Base-by-base conservation (phyloP, 2,113 vertebrate species). In the Misgurnus mizolepis region DNA sequence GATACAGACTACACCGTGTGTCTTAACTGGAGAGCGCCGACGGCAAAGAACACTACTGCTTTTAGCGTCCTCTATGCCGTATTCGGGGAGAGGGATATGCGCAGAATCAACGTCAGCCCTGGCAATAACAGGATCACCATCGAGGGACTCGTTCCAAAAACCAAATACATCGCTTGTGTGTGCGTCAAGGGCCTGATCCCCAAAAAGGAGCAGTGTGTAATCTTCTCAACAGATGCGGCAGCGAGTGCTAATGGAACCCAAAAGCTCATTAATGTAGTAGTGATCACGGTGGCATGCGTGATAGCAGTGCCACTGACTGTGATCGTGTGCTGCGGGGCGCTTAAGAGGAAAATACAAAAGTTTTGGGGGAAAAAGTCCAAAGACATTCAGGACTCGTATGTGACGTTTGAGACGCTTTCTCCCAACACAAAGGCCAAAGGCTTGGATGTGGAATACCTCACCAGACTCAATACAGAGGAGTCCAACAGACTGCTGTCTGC, bases 191-290 rank as follows among this genome's bases (percentile, higher is more conserved):
- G 96, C 6, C 88, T 96, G 67, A 94, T 95, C 80, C 98, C 97
- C 62, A 95, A 84, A 82, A 97, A 96, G 83, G 96, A 99, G 82
- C 96, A 99, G 79, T 99, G 98, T 55, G 92, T 97, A 79, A 96
- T 99, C 84, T 99, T 99, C 89, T 99, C 97, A 81, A 98, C 98
- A 0, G 94, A 98, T 0, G 95, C 96, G 88, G 95, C 94, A 22
- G 95, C 90, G 50, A 96, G 92, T 0, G 95, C 98, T 0, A 96
- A 94, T 64, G 95, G 94, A 69, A 98, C 96, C 2, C 98, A 99
- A 87, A 94, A 90, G 86, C 95, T 99, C 73, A 99, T 99, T 85
- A 99, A 99, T 0, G 93, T 95, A 41, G 97, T 99, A 47, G 98
- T 97, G 68, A 95, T 98, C 90, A 97, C 95, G 0, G 96, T 99